These are phyloP conservation scores for Astreopora myriophthalma DNA, from an alignment of 64 coral and sea anemone species.

Conservation along the genomic window DNA sequence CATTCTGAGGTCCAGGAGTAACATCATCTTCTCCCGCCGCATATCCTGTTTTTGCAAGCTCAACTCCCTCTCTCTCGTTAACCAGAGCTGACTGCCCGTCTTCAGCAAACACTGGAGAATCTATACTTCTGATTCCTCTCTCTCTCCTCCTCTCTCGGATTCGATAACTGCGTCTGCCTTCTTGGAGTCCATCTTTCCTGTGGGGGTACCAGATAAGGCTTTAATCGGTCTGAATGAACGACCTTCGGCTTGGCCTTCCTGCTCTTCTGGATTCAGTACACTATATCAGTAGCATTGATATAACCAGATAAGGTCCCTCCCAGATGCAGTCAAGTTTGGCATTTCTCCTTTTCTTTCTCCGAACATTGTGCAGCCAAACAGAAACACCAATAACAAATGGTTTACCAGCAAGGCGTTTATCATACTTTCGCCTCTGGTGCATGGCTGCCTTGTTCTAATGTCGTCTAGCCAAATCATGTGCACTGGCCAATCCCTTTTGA, in stretches of 20 bases:
- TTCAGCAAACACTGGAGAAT: background rate
- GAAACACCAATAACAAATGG: background rate
- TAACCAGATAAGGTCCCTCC: background rate
- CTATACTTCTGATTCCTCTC: constrained; percentile 10
- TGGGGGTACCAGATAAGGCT: background rate
- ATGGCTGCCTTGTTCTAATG: constrained; percentile 32
- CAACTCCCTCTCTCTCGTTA: background rate
- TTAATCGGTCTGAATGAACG: constrained; percentile 24
- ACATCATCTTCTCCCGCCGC: background rate
- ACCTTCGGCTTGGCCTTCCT: constrained; percentile 28
- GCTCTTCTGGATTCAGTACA: constrained; percentile 43
- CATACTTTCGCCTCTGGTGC: constrained; percentile 55
- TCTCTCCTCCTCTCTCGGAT: background rate
- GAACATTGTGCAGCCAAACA: constrained; percentile 12
- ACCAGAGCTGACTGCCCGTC: background rate
- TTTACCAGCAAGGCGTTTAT: constrained; percentile 1
- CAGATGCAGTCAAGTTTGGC: constrained; percentile 24
- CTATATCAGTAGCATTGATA: background rate
- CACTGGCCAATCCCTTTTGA: constrained; percentile 2
- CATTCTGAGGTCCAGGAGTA: background rate
- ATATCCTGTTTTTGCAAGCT: background rate
- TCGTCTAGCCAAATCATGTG: background rate
- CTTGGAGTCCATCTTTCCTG: background rate
- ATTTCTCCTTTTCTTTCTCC: constrained; percentile 15
- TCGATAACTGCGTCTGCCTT: background rate